phyloP scores from a whole-genome alignment of 2,797 vertebrate genomes.

The Avahi laniger region DNA sequence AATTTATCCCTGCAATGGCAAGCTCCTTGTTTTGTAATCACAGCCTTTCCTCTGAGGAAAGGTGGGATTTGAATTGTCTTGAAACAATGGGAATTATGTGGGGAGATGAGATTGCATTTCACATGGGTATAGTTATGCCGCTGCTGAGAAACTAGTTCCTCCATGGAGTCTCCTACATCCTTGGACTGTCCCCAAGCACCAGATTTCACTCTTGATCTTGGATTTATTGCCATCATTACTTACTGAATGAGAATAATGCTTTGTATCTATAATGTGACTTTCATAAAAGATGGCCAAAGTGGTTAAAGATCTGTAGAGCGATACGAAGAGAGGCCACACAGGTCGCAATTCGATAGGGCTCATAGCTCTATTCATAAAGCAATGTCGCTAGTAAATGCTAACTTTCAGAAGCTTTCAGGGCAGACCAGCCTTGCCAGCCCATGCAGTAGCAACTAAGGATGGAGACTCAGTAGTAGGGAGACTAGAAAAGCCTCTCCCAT shows the following conservation, averaged over 20 bases:
- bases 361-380: background rate
- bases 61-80: background rate
- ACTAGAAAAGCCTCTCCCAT: background rate
- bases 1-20: background rate
- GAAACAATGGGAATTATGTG: background rate
- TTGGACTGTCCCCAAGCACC: background rate
- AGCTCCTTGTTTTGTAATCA: background rate
- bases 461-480: background rate
- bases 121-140: background rate
- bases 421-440: background rate
- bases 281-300: background rate
- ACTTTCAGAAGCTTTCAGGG: background rate
- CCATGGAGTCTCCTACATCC: background rate
- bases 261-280: conserved; percentile 5
- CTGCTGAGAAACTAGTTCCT: background rate
- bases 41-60: background rate
- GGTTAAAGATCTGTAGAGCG: background rate
- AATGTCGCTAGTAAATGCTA: too few species aligned
- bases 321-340: background rate
- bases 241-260: background rate
- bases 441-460: background rate
- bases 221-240: background rate
- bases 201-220: background rate
- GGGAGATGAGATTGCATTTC: background rate
- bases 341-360: background rate